phyloP scores from a whole-genome alignment of 1,140 invertebrate genomes.

The Heliothis subflexa region DNA sequence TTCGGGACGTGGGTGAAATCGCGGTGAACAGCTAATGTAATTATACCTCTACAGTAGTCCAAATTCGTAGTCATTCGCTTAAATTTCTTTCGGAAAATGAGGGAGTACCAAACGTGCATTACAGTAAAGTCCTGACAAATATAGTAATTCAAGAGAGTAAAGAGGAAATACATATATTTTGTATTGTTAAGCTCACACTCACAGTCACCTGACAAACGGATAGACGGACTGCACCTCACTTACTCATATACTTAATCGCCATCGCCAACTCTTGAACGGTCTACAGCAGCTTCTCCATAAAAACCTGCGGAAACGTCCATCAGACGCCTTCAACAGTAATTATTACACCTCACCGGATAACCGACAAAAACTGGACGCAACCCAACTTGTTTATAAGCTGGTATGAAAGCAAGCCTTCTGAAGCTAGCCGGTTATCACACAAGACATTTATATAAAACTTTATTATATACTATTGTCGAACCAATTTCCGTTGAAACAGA shows the following conservation, averaged over 20 bases:
- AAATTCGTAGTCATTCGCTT: no score
- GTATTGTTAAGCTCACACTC: background rate
- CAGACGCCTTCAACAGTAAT: slow-evolving; percentile 66
- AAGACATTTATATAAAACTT: slow-evolving; percentile 64
- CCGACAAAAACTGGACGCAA: slow-evolving; percentile 71
- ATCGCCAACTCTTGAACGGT: slow-evolving; percentile 1
- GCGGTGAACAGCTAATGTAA: no score
- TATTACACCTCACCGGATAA: slow-evolving; percentile 74
- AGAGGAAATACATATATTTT: no score
- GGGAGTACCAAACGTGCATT: no score
- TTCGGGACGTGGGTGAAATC: no score
- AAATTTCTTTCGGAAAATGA: no score
- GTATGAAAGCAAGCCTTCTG: slow-evolving; percentile 66
- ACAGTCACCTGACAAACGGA: background rate
- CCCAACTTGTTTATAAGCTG: slow-evolving; percentile 53
- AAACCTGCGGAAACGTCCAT: slow-evolving; percentile 73
- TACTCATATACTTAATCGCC: slow-evolving; percentile 18
- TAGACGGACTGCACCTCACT: background rate
- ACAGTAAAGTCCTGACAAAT: no score
- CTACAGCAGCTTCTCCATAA: slow-evolving; percentile 45
- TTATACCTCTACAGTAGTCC: no score
- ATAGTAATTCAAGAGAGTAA: no score
- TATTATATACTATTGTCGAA: slow-evolving; percentile 25
- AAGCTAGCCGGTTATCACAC: slow-evolving; percentile 68
- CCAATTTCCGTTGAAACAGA: slow-evolving; percentile 18